Evolutionary conservation across 1,140 invertebrate genomes (phyloP), one percentile per base, ranked within the genome.

Genomic region (Lasioglossum albipes): DNA sequence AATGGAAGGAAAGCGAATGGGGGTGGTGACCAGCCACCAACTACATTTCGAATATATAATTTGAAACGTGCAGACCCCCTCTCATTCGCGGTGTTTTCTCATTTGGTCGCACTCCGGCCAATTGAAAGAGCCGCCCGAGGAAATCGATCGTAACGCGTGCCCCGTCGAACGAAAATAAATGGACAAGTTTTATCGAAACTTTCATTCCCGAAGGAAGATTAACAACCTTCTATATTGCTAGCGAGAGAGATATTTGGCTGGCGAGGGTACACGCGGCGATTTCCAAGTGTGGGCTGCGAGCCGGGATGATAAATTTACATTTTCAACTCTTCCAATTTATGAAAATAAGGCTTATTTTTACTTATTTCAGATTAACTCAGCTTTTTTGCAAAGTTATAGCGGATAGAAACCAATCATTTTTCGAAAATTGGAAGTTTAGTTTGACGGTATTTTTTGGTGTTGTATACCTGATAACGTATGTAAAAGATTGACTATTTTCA

Each of bases 171-270:
- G 70, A 49, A 79, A 66, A 66, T 72, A 73, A 79, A 73, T 64
- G 77, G 49, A 20, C 22, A 36, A 45, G 36, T 36, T 66, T 42
- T 74, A 79, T 79, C 77, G 61, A 79, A 79, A 72, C 45, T 65
- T 73, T 45, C 61, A 0, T 16, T 61, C 49, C 45, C 0, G n/a
- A 31, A 7, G 7, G 57, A 64, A 72, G 76, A 78, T 78, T 78
- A 78, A 78, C 62, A 54, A 64, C 74, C 59, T 16, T 10, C n/a
- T 18, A 27, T 59, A 27, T 69, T 18, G 49, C n/a, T 2, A 7
- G 7, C 16, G 52, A 16, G 16, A 7, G 65, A 20, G 12, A 61
- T 59, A 45, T 59, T 69, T n/a, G 31, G 41, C 54, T 20, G 22
- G 36, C 2, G 7, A 6, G 9, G 31, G 12, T 13, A 27, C 42